Conservation (phyloP, 2,888 invertebrate species). For the Podotricha telesiphe region DNA sequence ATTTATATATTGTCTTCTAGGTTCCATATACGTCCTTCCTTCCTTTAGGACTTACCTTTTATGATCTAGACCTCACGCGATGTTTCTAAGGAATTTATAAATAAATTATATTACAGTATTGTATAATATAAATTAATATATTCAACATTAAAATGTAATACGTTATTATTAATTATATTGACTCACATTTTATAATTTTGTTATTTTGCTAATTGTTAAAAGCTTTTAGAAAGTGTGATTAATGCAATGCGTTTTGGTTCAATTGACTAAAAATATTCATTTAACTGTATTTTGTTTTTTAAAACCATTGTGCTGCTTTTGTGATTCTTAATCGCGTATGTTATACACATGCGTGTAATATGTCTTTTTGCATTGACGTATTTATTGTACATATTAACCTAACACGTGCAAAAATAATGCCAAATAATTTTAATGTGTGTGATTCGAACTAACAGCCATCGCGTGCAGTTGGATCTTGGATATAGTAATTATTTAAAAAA, state of each 20-base stretch:
- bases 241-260: neutral
- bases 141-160: neutral
- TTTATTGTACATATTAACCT: neutral
- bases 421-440: no score
- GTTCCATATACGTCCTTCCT: slow-evolving; percentile 35
- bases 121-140: no score
- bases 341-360: neutral
- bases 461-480: no score
- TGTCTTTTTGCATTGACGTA: neutral
- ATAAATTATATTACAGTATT: slow-evolving; percentile 16
- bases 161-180: neutral
- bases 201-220: neutral
- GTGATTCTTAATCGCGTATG: neutral
- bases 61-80: slow-evolving; percentile 37
- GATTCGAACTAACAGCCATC: no score
- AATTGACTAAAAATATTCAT: neutral
- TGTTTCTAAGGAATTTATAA: slow-evolving; percentile 37
- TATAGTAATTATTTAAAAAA: no score
- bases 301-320: no score
- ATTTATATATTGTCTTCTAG: slow-evolving; percentile 7
- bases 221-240: slow-evolving; percentile 5
- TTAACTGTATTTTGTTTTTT: slow-evolving; percentile 6
- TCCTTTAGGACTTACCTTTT: slow-evolving; percentile 33
- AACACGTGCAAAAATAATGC: no score
- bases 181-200: neutral